These are phyloP conservation scores for Phyllopteryx taeniolatus DNA, from an alignment of 2,113 vertebrate species.

Conservation along the genomic window DNA sequence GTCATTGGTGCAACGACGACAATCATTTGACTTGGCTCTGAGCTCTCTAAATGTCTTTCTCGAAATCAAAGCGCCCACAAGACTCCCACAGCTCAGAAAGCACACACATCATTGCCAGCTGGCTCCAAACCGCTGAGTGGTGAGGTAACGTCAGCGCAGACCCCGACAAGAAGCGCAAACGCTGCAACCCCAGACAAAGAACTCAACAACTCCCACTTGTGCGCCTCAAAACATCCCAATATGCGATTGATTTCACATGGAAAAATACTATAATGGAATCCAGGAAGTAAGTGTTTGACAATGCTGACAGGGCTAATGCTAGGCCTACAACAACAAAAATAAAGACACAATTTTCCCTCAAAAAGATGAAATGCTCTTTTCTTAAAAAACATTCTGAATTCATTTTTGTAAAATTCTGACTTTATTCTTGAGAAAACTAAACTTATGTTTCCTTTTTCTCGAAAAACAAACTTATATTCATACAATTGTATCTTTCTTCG, in stretches of 20 bases:
- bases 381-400: no score
- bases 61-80: constrained; percentile 67
- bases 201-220: constrained; percentile 1
- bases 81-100: constrained; percentile 59
- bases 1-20: not conserved
- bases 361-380: no score
- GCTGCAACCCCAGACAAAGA: constrained; percentile 37
- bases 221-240: not conserved
- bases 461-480: no score
- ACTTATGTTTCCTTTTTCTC: no score
- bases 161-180: constrained; percentile 47
- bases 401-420: no score
- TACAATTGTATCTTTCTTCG: no score
- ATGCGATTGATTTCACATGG: not conserved
- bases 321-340: not conserved
- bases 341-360: no score
- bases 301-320: not conserved
- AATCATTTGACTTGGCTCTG: not conserved
- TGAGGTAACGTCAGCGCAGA: constrained; percentile 70
- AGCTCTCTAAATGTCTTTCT: not conserved
- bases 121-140: constrained; percentile 50
- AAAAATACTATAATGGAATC: not conserved
- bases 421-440: no score
- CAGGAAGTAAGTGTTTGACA: not conserved
- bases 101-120: constrained; percentile 73